A percentile compares a stretch with the other conserved stretches of the same genome.
Conservation (phyloP, 2,888 invertebrate species). For the Opisthograptis luteolata region DNA sequence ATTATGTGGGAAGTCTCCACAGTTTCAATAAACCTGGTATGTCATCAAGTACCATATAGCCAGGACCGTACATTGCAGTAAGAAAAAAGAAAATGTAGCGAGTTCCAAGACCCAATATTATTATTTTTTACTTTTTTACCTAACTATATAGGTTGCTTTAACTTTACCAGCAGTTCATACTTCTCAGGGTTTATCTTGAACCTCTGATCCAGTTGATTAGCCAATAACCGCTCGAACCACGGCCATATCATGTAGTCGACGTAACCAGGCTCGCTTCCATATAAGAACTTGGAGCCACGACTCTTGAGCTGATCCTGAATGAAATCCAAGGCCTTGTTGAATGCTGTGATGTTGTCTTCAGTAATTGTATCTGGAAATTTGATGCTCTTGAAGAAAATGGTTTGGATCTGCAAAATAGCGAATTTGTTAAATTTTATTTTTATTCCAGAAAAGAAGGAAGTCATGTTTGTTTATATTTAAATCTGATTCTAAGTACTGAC, state of each 20-base stretch:
- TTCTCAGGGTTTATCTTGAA: conserved; percentile 80
- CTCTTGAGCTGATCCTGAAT: conserved; percentile 86
- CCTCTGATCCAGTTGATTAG: conserved; percentile 68
- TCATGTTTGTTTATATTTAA: too few relatives aligned
- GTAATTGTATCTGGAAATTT: conserved; percentile 54
- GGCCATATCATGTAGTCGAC: conserved; percentile 95
- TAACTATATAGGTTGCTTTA: too few relatives aligned
- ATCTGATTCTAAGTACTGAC: too few relatives aligned
- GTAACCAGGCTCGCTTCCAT: conserved; percentile 88
- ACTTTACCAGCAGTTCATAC: conserved; percentile 73
- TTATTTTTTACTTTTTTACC: too few relatives aligned
- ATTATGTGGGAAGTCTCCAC: too few relatives aligned
- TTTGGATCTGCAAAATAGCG: conserved; percentile 51
- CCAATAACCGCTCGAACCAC: conserved; percentile 89
- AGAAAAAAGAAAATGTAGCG: too few relatives aligned
- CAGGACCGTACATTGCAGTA: too few relatives aligned
- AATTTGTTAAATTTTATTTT: not conserved
- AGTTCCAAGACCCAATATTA: too few relatives aligned
- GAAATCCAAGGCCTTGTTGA: conserved; percentile 76
- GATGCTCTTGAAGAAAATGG: conserved; percentile 51
- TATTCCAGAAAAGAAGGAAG: too few relatives aligned
- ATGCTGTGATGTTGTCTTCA: conserved; percentile 50
- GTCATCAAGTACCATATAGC: too few relatives aligned
- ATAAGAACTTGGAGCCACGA: conserved; percentile 86
- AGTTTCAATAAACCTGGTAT: too few relatives aligned